phyloP scores from a whole-genome alignment of 2,113 vertebrate species.

The Bambusicola thoracicus region DNA sequence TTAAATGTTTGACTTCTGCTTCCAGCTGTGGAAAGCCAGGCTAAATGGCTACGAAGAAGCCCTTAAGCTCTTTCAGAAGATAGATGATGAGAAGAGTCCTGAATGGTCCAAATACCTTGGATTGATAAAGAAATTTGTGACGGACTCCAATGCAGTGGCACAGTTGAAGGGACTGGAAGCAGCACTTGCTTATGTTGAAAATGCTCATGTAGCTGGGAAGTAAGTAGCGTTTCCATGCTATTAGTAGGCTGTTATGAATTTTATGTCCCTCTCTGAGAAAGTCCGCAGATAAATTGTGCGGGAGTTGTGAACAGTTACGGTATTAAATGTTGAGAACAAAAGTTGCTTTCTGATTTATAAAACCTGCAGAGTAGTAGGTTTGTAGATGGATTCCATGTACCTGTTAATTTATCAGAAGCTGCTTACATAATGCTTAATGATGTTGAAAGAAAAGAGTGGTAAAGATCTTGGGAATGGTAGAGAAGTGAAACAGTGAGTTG shows the following conservation, averaged over 20 bases:
- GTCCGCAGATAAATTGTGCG: not conserved
- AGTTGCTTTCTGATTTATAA: not conserved
- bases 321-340: not conserved
- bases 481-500: not conserved
- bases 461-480: not conserved
- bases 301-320: not conserved
- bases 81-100: conserved; percentile 94
- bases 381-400: not conserved
- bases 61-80: conserved; percentile 93
- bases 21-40: conserved; percentile 96
- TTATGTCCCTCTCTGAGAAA: not conserved
- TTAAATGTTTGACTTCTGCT: not conserved
- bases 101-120: conserved; percentile 98
- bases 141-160: conserved; percentile 95
- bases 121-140: conserved; percentile 96
- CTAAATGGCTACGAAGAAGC: conserved; percentile 96
- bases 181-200: conserved; percentile 89
- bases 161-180: conserved; percentile 97
- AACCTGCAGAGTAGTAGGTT: not conserved
- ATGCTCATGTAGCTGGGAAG: conserved; percentile 94
- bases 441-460: not conserved
- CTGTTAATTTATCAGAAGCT: not conserved
- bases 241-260: not conserved
- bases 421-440: not conserved
- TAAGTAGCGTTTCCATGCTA: conserved; percentile 79